Conservation (phyloP, 2,888 invertebrate species). For the Ptilodon capucinus region DNA sequence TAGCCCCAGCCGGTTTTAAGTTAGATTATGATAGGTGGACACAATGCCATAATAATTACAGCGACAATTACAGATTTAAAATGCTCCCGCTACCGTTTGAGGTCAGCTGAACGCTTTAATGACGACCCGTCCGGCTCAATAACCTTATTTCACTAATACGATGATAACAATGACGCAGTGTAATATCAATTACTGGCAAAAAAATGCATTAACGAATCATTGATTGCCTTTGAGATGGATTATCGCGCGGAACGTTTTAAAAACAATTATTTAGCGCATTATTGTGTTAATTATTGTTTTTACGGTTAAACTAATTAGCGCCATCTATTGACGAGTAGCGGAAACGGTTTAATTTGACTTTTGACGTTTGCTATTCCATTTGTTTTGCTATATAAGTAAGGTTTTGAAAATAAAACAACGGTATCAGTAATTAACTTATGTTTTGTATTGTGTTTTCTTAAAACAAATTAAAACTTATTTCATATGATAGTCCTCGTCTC, state of each 20-base stretch:
- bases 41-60: slow-evolving; percentile 76
- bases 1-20: slow-evolving; percentile 58
- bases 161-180: slow-evolving; percentile 17
- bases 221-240: not conserved
- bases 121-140: slow-evolving; percentile 28
- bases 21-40: slow-evolving; percentile 49
- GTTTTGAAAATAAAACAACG: not conserved
- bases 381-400: too few relatives aligned
- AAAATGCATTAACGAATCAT: not conserved
- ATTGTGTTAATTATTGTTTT: not conserved
- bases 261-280: not conserved
- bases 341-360: not conserved
- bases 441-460: not conserved
- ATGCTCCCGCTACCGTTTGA: slow-evolving; percentile 48
- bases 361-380: not conserved
- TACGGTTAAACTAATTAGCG: slow-evolving; percentile 1
- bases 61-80: slow-evolving; percentile 68
- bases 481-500: slow-evolving; percentile 9
- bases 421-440: not conserved
- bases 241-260: not conserved
- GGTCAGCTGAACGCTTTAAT: slow-evolving; percentile 42
- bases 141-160: slow-evolving; percentile 41
- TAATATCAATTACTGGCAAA: not conserved
- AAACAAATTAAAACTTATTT: slow-evolving; percentile 2
- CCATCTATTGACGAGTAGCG: slow-evolving; percentile 22